These are phyloP conservation scores for Vanessa tameamea DNA, from an alignment of 1,140 invertebrate genomes.

Conservation along the genomic window DNA sequence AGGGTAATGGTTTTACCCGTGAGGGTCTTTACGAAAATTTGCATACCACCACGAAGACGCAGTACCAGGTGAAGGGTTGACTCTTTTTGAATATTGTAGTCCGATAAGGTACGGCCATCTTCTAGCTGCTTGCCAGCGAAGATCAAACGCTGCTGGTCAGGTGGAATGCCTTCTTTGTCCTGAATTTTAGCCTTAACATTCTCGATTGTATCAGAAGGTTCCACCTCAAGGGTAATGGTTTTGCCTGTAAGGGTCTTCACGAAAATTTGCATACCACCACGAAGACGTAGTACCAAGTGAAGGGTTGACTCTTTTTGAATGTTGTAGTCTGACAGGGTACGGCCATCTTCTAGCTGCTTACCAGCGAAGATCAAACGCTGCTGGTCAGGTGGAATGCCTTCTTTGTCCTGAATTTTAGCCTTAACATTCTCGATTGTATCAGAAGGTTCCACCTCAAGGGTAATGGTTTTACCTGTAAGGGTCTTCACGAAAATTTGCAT, in stretches of 20 bases:
- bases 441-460: slow-evolving; percentile 52
- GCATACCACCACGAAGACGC: too few species aligned
- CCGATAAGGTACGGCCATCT: too few species aligned
- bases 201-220: too few species aligned
- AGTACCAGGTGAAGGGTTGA: too few species aligned
- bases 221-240: too few species aligned
- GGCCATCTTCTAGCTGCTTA: slow-evolving; percentile 54
- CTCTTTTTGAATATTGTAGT: too few species aligned
- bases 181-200: too few species aligned
- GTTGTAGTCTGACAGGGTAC: slow-evolving; percentile 53
- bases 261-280: slow-evolving; percentile 70
- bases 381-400: slow-evolving; percentile 55
- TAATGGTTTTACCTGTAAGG: slow-evolving; percentile 82
- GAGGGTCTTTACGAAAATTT: slow-evolving; percentile 71
- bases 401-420: slow-evolving; percentile 59
- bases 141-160: too few species aligned
- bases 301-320: slow-evolving; percentile 55
- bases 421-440: slow-evolving; percentile 59
- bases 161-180: too few species aligned
- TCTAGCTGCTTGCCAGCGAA: too few species aligned
- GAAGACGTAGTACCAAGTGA: slow-evolving; percentile 45
- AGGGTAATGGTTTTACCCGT: slow-evolving; percentile 81
- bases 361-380: slow-evolving; percentile 55
- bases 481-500: slow-evolving; percentile 57
- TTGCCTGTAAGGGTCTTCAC: slow-evolving; percentile 59